phyloP scores from a whole-genome alignment of 2,113 vertebrate genomes.

The Saccopteryx bilineata region DNA sequence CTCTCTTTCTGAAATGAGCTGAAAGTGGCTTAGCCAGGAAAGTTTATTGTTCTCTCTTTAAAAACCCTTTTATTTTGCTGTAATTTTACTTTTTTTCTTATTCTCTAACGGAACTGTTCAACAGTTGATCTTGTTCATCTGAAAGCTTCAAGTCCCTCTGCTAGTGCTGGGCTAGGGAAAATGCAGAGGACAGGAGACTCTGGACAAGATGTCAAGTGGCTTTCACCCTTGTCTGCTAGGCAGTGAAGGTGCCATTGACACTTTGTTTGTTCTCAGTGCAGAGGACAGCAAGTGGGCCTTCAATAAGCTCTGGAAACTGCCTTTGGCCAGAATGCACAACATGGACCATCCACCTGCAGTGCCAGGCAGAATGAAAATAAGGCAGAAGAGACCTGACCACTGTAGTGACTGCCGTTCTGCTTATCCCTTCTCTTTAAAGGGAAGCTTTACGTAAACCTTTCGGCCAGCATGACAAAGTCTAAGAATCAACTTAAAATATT shows the following conservation, averaged over 20 bases:
- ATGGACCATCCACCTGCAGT: neutral
- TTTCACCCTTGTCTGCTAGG: neutral
- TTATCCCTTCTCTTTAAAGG: neutral
- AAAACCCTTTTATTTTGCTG: constrained; percentile 24
- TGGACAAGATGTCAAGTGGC: neutral
- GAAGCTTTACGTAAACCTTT: neutral
- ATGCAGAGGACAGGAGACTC: neutral
- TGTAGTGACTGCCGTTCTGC: neutral
- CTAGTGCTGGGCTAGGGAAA: neutral
- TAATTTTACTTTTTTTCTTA: constrained; percentile 37
- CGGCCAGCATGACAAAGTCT: neutral
- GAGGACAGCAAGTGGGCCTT: neutral
- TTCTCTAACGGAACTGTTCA: neutral
- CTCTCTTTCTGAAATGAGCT: neutral
- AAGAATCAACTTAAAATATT: constrained; percentile 1
- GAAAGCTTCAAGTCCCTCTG: neutral
- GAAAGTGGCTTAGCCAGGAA: constrained; percentile 42
- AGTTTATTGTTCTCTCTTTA: constrained; percentile 12
- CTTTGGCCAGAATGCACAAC: neutral
- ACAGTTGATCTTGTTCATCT: neutral
- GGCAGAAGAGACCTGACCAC: neutral
- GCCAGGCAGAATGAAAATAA: too few species aligned
- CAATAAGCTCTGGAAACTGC: neutral
- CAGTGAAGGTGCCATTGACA: neutral
- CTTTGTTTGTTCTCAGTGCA: neutral